phyloP scores from a whole-genome alignment of 2,113 vertebrate species.

The Centrocercus urophasianus region DNA sequence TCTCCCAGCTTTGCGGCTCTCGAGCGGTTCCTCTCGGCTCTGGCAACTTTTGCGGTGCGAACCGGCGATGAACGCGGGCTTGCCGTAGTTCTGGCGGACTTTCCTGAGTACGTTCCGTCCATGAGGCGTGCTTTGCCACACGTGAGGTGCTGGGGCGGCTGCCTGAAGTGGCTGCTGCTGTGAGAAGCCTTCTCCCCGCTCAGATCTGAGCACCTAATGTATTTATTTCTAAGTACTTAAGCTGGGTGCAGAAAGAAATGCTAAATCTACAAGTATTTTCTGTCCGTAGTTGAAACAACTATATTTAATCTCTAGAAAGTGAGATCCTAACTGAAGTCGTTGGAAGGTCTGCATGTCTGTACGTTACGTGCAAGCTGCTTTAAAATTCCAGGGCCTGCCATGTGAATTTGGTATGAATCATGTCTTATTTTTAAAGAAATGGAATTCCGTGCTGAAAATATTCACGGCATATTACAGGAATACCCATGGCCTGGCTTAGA shows the following conservation, averaged over 20 bases:
- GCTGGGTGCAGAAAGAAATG: neutral
- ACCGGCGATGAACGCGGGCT: neutral
- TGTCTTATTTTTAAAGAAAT: slow-evolving; percentile 60
- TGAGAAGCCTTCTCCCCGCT: neutral
- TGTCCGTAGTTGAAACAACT: neutral
- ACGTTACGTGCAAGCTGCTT: neutral
- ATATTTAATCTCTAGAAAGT: neutral
- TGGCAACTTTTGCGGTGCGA: neutral
- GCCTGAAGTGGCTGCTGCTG: neutral
- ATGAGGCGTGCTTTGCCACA: neutral
- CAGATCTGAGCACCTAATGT: neutral
- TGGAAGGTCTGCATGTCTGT: neutral
- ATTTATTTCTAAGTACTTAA: neutral
- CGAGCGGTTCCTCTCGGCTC: accelerated
- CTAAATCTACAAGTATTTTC: neutral
- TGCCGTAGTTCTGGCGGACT: neutral
- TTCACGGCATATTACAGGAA: slow-evolving; percentile 18
- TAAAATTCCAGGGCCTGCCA: neutral
- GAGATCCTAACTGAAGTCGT: neutral
- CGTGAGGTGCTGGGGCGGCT: neutral
- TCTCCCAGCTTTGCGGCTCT: neutral
- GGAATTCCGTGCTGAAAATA: slow-evolving; percentile 63
- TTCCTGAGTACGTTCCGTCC: neutral
- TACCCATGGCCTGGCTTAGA: neutral
- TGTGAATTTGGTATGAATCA: neutral